Evolutionary conservation across 2,888 invertebrate genomes (phyloP), one percentile per base, ranked within the genome.

Genomic region (Pandemis heparana): DNA sequence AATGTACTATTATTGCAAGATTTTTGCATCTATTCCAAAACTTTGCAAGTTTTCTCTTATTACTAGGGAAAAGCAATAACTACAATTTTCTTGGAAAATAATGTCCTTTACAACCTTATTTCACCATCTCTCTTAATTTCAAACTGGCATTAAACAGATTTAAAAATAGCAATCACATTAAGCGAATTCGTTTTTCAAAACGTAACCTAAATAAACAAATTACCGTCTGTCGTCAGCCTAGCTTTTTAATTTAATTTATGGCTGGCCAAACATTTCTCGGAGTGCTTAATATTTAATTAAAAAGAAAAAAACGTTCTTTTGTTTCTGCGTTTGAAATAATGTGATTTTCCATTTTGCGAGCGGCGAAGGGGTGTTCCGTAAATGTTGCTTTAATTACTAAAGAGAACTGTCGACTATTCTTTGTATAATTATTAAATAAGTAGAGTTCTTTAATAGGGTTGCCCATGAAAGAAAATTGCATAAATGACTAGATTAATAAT

Each of bases 241-340:
- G 63, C 68, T 59, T 73, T 73, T 73, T 64, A 64, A 73, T 68
- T 32, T 69, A 73, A 73, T 73, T 73, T 73, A 73, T 68, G 63
- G 59, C 68, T 48, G 63, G 68, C 68, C 72, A 73, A 56, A 73
- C 63, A 60, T 73, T 69, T 66, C 53, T 69, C 68, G 38, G 43
- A n/a, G 68, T 51, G 16, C 39, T 53, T 72, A 18, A 59, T 69
- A 69, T 73, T 73, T 64, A 63, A 73, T 73, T 69, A 73, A 73
- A 68, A 73, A 73, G 32, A 73, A 64, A 72, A 69, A 64, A 53
- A 63, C 32, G 65, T 62, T 48, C 68, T 69, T 73, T 73, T 73
- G 68, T 73, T 69, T 69, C 63, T 32, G 10, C 18, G 10, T 48
- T 12, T 7, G 39, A 32, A 64, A 73, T 69, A 69, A 73, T 73